phyloP scores from a whole-genome alignment of 2,888 invertebrate genomes.

The Callimorpha dominula region DNA sequence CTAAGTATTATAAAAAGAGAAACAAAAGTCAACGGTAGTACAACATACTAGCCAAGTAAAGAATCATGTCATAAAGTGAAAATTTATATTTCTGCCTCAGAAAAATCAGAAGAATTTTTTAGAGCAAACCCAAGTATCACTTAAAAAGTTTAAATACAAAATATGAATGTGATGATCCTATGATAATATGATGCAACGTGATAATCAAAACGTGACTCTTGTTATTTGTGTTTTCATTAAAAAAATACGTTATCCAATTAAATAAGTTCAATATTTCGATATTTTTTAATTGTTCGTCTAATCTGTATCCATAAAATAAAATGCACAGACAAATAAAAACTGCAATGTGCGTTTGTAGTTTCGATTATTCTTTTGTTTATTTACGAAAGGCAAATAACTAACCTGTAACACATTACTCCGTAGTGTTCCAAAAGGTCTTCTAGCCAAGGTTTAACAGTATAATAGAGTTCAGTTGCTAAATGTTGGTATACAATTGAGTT shows the following conservation, averaged over 20 bases:
- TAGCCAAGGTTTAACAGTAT: conserved; percentile 40
- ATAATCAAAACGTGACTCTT: not conserved
- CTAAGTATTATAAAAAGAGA: conserved; percentile 15
- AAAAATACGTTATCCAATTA: no score
- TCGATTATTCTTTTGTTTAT: no score
- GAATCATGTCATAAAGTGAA: not conserved
- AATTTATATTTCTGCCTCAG: no score
- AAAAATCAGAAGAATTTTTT: not conserved
- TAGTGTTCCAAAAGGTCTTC: conserved; percentile 43
- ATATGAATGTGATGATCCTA: no score
- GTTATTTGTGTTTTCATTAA: no score
- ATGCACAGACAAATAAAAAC: not conserved
- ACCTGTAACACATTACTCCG: conserved; percentile 40
- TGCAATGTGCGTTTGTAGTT: not conserved
- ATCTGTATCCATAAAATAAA: no score
- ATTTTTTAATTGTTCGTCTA: no score
- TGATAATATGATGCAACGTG: not conserved
- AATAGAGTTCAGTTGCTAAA: rapidly evolving
- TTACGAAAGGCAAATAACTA: not conserved
- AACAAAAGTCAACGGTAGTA: no score
- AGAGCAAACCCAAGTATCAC: no score
- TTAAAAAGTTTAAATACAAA: no score
- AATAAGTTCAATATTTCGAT: no score
- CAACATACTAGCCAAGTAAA: no score
- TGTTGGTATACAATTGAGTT: rapidly evolving